These are phyloP conservation scores for Hylaeus volcanicus DNA, from an alignment of 1,140 invertebrate species.

Conservation along the genomic window DNA sequence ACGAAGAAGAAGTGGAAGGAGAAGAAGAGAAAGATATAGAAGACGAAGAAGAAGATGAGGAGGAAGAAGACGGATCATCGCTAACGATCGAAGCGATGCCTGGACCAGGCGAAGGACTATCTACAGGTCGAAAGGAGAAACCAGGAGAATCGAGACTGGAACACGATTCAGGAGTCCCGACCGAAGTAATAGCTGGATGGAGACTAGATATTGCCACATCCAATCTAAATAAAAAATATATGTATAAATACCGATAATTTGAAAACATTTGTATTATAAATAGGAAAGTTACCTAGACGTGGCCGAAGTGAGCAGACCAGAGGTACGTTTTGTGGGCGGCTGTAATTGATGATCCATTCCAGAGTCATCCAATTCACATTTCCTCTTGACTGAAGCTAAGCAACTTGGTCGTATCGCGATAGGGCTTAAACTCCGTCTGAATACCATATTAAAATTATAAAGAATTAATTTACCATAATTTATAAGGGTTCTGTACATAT, in stretches of 20 bases:
- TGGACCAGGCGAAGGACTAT: conserved; percentile 79
- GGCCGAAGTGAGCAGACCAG: conserved; percentile 74
- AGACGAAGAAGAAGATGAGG: conserved; percentile 23
- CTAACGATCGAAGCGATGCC: conserved; percentile 62
- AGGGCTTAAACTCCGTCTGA: conserved; percentile 89
- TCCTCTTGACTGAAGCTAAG: conserved; percentile 86
- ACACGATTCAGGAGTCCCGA: conserved; percentile 83
- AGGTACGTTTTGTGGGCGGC: conserved; percentile 82
- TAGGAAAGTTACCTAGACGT: conserved; percentile 69
- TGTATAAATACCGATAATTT: not conserved
- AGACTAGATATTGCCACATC: conserved; percentile 80
- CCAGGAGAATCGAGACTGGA: conserved; percentile 83
- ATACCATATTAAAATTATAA: not conserved
- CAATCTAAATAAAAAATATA: conserved; percentile 64
- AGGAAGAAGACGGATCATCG: conserved; percentile 74
- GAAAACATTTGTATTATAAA: not conserved
- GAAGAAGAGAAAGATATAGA: conserved; percentile 21
- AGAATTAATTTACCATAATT: not conserved
- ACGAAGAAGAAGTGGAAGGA: conserved; percentile 23
- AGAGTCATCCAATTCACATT: conserved; percentile 88
- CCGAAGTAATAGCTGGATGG: conserved; percentile 82
- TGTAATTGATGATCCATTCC: conserved; percentile 78
- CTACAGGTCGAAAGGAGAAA: conserved; percentile 81
- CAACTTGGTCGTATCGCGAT: conserved; percentile 87
- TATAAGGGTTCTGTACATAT: conserved; percentile 7